Evolutionary conservation across 2,113 vertebrate genomes (phyloP).

Genomic region (Fukomys damarensis): DNA sequence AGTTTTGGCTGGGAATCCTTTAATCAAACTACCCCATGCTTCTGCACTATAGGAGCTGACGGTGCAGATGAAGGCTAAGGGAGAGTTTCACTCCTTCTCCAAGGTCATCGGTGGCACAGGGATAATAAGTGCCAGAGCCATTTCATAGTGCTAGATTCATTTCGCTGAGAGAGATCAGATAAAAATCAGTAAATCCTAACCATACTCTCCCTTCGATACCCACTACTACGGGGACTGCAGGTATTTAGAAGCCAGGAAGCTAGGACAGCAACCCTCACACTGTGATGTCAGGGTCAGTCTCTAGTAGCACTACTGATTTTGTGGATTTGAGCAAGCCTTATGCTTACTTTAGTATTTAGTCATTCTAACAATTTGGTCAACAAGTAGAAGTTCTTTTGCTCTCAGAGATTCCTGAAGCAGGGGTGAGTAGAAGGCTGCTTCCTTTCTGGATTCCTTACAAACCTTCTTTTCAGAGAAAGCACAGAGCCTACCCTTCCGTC

Average conservation of each 20-base stretch:
- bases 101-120: background rate
- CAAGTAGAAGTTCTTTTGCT: background rate
- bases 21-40: background rate
- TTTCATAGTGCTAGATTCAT: background rate
- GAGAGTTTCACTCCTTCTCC: background rate
- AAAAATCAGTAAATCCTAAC: background rate
- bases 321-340: background rate
- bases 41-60: background rate
- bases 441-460: background rate
- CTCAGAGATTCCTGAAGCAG: background rate
- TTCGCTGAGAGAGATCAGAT: background rate
- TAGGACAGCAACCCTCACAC: background rate
- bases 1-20: background rate
- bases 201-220: background rate
- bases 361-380: conserved; percentile 11
- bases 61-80: background rate
- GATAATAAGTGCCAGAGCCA: background rate
- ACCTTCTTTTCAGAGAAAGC: background rate
- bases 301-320: background rate
- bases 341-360: background rate
- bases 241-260: background rate
- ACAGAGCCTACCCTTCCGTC: background rate
- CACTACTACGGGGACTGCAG: background rate
- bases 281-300: background rate
- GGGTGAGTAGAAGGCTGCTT: background rate